phyloP scores from a whole-genome alignment of 2,797 vertebrate species.

The Sebastiscus albofasciatus region DNA sequence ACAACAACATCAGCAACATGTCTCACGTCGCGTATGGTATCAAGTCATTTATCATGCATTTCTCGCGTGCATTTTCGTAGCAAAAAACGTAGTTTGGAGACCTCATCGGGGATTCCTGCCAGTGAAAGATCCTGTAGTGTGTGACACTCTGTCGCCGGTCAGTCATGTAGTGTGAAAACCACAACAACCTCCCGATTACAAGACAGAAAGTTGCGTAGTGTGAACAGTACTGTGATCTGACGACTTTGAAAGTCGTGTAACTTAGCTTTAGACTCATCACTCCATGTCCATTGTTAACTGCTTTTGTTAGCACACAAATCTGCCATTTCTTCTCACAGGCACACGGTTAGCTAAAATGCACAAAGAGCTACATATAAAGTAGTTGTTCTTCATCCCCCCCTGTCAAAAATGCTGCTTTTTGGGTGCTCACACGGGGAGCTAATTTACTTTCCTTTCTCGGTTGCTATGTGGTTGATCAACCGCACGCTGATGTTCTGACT shows the following conservation, averaged over 20 bases:
- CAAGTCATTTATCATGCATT: too few relatives aligned
- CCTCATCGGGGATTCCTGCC: fast-evolving
- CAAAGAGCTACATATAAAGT: slow-evolving; percentile 23
- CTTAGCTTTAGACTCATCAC: slow-evolving; percentile 23
- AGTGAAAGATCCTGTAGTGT: too few relatives aligned
- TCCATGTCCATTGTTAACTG: slow-evolving; percentile 31
- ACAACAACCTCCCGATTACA: too few relatives aligned
- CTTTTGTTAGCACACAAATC: slow-evolving; percentile 37
- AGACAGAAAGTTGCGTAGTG: too few relatives aligned
- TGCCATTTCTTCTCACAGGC: slow-evolving; percentile 15
- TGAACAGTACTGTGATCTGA: too few relatives aligned
- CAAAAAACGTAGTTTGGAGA: too few relatives aligned
- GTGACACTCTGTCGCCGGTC: too few relatives aligned
- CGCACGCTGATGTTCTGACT: slow-evolving; percentile 53
- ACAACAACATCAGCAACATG: too few relatives aligned
- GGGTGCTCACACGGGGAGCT: slow-evolving; percentile 27
- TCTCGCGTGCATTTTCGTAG: too few relatives aligned
- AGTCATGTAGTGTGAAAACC: too few relatives aligned
- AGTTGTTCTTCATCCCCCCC: slow-evolving; percentile 19
- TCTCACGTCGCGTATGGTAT: too few relatives aligned
- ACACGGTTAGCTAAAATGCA: slow-evolving; percentile 23
- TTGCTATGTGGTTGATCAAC: slow-evolving; percentile 59
- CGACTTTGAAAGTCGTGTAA: too few relatives aligned
- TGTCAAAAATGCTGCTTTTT: slow-evolving; percentile 28
- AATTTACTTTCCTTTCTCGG: slow-evolving; percentile 41